phyloP scores from a whole-genome alignment of 2,888 invertebrate genomes.

The Andricus quercusramuli region DNA sequence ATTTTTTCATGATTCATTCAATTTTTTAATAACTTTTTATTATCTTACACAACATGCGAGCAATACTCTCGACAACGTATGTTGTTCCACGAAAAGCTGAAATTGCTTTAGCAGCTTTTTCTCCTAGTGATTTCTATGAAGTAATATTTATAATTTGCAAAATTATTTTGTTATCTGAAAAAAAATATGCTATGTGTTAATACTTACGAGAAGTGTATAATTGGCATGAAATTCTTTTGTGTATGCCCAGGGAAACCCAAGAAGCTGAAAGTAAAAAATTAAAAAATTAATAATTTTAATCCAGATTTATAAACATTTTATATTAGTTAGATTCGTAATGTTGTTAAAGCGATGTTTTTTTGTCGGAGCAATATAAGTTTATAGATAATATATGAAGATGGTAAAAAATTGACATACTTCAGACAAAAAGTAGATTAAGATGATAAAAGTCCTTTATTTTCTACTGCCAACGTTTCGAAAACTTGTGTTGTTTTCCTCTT shows the following conservation, averaged over 20 bases:
- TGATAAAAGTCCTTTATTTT: no score
- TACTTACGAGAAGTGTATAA: conserved; percentile 76
- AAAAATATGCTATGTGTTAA: background rate
- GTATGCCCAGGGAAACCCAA: conserved; percentile 86
- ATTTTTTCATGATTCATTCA: conserved; percentile 64
- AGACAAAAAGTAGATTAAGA: no score
- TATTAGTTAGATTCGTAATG: background rate
- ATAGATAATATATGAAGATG: no score
- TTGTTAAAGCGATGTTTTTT: no score
- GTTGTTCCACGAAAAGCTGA: conserved; percentile 26
- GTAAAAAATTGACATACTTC: no score
- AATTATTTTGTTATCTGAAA: background rate
- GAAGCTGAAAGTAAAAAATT: conserved; percentile 73
- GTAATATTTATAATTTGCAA: background rate
- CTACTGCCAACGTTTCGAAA: no score
- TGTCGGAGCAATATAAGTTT: no score
- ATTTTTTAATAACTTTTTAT: background rate
- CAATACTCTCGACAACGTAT: conserved; percentile 47
- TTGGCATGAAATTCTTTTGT: conserved; percentile 80
- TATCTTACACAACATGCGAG: conserved; percentile 48
- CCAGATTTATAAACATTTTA: background rate
- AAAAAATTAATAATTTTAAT: background rate
- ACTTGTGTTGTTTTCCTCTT: no score
- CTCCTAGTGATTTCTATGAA: conserved; percentile 34
- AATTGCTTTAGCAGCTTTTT: conserved; percentile 42